Evolutionary conservation across 92 coral and sea anemone species (phyloP).

Genomic region (Plumapathes pennacea): DNA sequence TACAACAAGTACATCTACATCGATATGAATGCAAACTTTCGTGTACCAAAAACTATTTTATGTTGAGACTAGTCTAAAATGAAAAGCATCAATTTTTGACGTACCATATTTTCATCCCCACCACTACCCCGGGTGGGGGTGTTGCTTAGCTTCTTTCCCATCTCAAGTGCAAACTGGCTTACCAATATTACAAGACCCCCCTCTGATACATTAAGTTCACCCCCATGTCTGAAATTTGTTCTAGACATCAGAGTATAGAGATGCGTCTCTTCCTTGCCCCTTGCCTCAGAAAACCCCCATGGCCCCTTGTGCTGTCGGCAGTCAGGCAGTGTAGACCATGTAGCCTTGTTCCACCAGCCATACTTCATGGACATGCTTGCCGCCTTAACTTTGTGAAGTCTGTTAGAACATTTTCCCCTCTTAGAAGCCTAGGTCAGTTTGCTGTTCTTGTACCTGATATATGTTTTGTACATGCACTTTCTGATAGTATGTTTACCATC

Average conservation of each 20-base stretch:
- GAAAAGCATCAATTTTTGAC: too few relatives aligned
- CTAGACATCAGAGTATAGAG: too few relatives aligned
- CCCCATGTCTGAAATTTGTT: not conserved
- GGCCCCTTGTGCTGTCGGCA: constrained; percentile 21
- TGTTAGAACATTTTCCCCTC: constrained; percentile 55
- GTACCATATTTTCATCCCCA: too few relatives aligned
- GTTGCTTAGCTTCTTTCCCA: too few relatives aligned
- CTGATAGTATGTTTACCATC: not conserved
- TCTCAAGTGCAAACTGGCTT: too few relatives aligned
- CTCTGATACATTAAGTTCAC: not conserved
- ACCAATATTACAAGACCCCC: too few relatives aligned
- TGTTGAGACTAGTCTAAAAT: too few relatives aligned
- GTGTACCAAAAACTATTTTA: too few relatives aligned
- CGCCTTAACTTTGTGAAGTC: constrained; percentile 32
- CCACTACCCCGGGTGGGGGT: too few relatives aligned
- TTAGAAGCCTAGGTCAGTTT: constrained; percentile 64
- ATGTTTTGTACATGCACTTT: not conserved
- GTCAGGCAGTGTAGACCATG: constrained; percentile 12
- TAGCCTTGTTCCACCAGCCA: constrained; percentile 19
- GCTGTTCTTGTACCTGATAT: too few relatives aligned
- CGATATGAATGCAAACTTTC: too few relatives aligned
- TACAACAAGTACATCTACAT: too few relatives aligned
- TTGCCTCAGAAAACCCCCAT: constrained; percentile 21
- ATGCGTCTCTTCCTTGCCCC: constrained; percentile 11
- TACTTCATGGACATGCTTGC: constrained; percentile 10